Percentiles rank a stretch among this genome's conserved stretches.
phyloP scores from a whole-genome alignment of 1,140 invertebrate species.

The Chelonus insularis region DNA sequence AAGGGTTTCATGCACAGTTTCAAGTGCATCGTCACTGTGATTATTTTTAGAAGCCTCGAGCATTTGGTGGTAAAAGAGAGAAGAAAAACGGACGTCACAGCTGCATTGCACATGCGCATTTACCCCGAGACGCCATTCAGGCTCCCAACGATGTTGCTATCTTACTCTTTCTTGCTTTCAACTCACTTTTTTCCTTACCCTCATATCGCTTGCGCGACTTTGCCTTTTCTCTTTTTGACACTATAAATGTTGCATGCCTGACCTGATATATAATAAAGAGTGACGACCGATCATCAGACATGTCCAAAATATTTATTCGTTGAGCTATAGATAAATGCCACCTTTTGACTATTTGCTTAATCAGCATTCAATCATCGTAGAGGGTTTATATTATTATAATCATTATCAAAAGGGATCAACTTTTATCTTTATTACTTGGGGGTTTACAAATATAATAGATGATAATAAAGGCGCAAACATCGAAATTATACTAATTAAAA shows the following conservation, averaged over 20 bases:
- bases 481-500: too few species aligned
- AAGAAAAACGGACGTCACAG: conserved; percentile 36
- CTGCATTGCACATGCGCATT: conserved; percentile 46
- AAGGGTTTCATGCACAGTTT: conserved; percentile 35
- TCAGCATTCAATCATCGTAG: too few species aligned
- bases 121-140: conserved; percentile 39
- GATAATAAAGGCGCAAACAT: too few species aligned
- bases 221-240: conserved; percentile 12
- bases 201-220: conserved; percentile 26
- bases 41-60: conserved; percentile 46
- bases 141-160: conserved; percentile 31
- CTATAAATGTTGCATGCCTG: conserved; percentile 25
- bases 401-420: too few species aligned
- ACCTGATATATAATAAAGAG: background rate
- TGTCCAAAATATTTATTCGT: too few species aligned
- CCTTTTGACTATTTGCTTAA: too few species aligned
- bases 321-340: too few species aligned
- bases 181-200: conserved; percentile 6
- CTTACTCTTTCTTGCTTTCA: background rate
- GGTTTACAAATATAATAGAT: too few species aligned
- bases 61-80: conserved; percentile 1
- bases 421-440: too few species aligned
- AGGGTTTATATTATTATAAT: too few species aligned
- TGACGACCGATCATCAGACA: too few species aligned
- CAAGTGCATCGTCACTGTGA: conserved; percentile 38